These are phyloP conservation scores for Odontamblyopus lacepedii DNA, from an alignment of 2,797 vertebrate genomes.

Conservation along the genomic window DNA sequence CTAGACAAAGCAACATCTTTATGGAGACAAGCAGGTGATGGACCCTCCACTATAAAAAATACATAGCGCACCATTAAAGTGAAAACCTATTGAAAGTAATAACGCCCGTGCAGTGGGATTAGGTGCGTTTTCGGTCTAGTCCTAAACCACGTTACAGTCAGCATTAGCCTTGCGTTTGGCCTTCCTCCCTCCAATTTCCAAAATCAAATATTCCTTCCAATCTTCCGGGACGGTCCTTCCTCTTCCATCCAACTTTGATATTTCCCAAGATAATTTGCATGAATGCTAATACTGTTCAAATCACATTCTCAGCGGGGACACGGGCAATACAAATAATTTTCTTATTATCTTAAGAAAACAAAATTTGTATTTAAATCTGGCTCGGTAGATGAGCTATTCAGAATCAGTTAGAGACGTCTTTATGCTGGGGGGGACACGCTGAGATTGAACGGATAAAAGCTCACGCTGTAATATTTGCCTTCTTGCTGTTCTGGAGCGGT, in stretches of 20 bases:
- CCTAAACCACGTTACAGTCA: too few relatives aligned
- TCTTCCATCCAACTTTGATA: conserved; percentile 3
- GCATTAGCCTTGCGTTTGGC: neutral
- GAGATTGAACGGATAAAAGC: conserved; percentile 22
- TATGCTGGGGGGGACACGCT: conserved; percentile 13
- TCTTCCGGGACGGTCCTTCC: neutral
- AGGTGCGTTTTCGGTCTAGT: too few relatives aligned
- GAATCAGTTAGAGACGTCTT: conserved; percentile 9
- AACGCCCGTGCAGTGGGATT: too few relatives aligned
- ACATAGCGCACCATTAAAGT: too few relatives aligned
- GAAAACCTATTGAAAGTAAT: too few relatives aligned
- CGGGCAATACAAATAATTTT: conserved; percentile 5
- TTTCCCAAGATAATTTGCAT: neutral
- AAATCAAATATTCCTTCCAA: neutral
- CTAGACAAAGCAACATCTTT: too few relatives aligned
- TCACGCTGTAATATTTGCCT: conserved; percentile 3
- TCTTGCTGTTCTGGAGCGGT: neutral
- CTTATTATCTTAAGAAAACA: conserved; percentile 24
- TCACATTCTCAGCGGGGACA: neutral
- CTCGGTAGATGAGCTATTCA: conserved; percentile 2
- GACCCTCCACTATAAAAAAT: too few relatives aligned
- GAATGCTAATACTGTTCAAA: conserved; percentile 6
- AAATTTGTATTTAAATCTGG: conserved; percentile 15
- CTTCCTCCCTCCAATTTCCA: conserved; percentile 1
- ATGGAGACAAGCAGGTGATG: too few relatives aligned